Evolutionary conservation across 2,113 vertebrate species (phyloP).

Genomic region (Calidris pygmaea): DNA sequence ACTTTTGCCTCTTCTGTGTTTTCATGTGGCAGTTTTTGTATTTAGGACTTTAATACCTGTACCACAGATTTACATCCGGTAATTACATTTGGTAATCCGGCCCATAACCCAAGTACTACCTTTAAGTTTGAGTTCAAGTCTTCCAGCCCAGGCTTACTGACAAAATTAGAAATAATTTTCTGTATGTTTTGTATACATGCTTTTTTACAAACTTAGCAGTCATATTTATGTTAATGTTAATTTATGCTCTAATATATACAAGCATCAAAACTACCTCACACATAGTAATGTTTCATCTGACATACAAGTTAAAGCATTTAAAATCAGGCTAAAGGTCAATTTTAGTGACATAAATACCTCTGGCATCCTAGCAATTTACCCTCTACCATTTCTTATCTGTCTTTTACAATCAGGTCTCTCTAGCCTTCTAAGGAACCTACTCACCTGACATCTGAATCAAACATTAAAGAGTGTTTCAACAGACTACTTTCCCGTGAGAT

Average conservation of each 20-base stretch:
- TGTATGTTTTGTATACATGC: not conserved
- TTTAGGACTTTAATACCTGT: not conserved
- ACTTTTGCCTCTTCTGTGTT: not conserved
- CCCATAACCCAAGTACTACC: not conserved
- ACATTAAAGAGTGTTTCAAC: not conserved
- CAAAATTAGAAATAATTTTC: not conserved
- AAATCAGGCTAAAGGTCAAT: not conserved
- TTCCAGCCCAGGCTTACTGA: not conserved
- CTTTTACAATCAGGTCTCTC: not conserved
- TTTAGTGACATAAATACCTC: not conserved
- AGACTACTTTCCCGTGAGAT: not conserved
- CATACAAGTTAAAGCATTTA: not conserved
- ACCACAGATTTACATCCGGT: not conserved
- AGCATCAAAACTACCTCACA: not conserved
- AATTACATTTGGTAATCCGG: not conserved
- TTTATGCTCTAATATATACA: not conserved
- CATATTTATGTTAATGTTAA: not conserved
- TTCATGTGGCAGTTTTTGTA: not conserved
- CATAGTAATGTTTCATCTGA: not conserved
- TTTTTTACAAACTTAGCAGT: not conserved
- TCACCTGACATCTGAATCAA: not conserved
- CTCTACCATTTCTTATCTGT: not conserved
- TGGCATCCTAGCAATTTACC: not conserved
- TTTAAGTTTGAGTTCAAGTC: not conserved
- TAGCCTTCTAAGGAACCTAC: not conserved